Base-by-base conservation (phyloP, 2,113 vertebrate genomes). In the Boulengeromyrus knoepffleri region DNA sequence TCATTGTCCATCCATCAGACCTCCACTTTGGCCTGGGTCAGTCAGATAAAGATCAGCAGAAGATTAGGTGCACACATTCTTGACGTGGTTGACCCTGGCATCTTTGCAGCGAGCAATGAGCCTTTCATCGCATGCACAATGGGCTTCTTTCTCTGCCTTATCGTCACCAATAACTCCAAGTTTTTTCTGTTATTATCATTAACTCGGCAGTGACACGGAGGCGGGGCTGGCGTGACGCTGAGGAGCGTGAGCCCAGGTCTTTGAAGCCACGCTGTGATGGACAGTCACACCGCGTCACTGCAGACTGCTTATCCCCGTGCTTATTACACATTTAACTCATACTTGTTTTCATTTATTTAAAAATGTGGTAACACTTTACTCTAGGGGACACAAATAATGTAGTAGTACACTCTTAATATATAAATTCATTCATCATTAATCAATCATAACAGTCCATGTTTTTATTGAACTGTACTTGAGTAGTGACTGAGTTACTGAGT, bases 81-180 rank as follows among this genome's bases (percentile, higher is more conserved):
- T 99, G 97, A 99, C 98, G 98, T 99, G 98, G 96, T 97, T 99
- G 98, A 99, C 97, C 98, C 97, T 98, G 97, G 98, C 98, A 98
- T 98, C 97, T 95, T 94, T 93, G 96, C 96, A 95, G 96, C 97
- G 96, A 92, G 95, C 94, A 93, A 95, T 93, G 96, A 98, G 96
- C 95, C 97, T 97, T 97, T 97, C 97, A 97, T 98, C 98, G 98
- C 95, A 94, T 93, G 95, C 92, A 99, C 98, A 99, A 99, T 97
- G 95, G 96, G 90, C 92, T 91, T 95, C 97, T 99, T 99, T 99
- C 97, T 98, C 96, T 94, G 92, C 95, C 97, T 98, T 98, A 99
- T 99, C 98, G 97, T 96, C 95, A 94, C 97, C 96, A 97, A 98
- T 98, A 98, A 99, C 97, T 98, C 97, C 96, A 96, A 97, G 97